Conservation (phyloP, 2,888 invertebrate genomes). For the Lepidochrysops patricia region DNA sequence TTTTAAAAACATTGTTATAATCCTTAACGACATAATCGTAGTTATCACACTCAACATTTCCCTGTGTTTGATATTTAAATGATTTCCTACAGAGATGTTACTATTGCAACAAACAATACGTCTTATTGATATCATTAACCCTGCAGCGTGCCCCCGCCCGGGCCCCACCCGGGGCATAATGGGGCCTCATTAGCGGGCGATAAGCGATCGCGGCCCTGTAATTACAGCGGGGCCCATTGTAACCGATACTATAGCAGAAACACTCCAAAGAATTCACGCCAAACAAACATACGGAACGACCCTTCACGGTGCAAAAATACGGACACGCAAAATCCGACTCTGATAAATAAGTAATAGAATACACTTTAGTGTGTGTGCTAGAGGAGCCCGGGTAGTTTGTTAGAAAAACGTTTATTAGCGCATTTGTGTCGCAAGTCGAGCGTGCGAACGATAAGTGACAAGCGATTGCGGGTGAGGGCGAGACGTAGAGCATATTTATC, state of each 20-base stretch:
- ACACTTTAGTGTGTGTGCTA: slow-evolving; percentile 29
- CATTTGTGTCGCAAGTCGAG: slow-evolving; percentile 53
- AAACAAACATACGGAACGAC: slow-evolving; percentile 34
- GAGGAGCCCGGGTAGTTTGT: slow-evolving; percentile 33
- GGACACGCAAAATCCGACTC: slow-evolving; percentile 18
- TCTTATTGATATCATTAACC: slow-evolving; percentile 6
- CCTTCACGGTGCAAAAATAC: slow-evolving; percentile 19
- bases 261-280: slow-evolving; percentile 31
- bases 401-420: slow-evolving; percentile 64
- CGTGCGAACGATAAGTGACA: slow-evolving; percentile 59
- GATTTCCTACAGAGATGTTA: neutral
- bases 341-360: slow-evolving; percentile 20
- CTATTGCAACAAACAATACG: neutral
- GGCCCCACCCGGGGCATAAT: neutral
- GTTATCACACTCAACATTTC: neutral
- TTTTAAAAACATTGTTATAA: too few species aligned
- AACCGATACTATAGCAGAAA: slow-evolving; percentile 25
- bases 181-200: slow-evolving; percentile 9
- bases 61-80: neutral
- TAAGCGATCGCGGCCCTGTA: slow-evolving; percentile 21
- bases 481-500: too few species aligned
- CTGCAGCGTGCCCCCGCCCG: neutral
- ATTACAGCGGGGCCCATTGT: slow-evolving; percentile 26
- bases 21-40: neutral
- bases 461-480: slow-evolving; percentile 44